These are phyloP conservation scores for Parnassius mnemosyne DNA, from an alignment of 2,888 invertebrate genomes.

Conservation along the genomic window DNA sequence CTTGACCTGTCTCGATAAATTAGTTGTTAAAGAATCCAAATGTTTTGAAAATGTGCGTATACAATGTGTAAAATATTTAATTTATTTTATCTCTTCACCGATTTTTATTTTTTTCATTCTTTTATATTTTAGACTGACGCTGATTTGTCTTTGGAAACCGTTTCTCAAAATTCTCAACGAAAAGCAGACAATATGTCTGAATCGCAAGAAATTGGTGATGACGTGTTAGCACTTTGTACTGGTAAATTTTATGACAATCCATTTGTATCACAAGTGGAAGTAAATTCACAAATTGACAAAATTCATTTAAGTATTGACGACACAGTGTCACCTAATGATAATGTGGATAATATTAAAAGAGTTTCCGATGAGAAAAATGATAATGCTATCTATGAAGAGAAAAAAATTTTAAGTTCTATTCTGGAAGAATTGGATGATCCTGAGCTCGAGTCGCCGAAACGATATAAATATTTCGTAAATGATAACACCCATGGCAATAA, in stretches of 20 bases:
- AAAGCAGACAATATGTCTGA: slow-evolving; percentile 27
- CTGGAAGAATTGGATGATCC: slow-evolving; percentile 64
- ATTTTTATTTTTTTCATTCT: neutral
- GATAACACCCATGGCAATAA: slow-evolving; percentile 33
- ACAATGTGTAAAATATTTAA: neutral
- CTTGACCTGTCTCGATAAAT: slow-evolving; percentile 36
- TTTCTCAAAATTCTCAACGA: slow-evolving; percentile 62
- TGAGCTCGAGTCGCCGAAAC: slow-evolving; percentile 50
- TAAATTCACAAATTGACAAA: slow-evolving; percentile 9
- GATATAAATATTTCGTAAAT: slow-evolving; percentile 55
- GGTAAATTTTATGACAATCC: slow-evolving; percentile 78
- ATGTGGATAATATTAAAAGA: slow-evolving; percentile 1
- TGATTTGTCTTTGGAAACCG: slow-evolving; percentile 81
- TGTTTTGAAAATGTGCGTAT: slow-evolving; percentile 52
- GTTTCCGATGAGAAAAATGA: slow-evolving; percentile 14
- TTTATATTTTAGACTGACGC: slow-evolving; percentile 28
- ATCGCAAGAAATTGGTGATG: slow-evolving; percentile 66
- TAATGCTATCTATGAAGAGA: slow-evolving; percentile 29
- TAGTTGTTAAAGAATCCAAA: slow-evolving; percentile 45
- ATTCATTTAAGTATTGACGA: slow-evolving; percentile 13
- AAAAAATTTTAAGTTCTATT: slow-evolving; percentile 52
- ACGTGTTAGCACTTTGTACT: slow-evolving; percentile 78
- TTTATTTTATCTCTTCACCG: neutral
- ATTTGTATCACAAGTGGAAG: slow-evolving; percentile 49
- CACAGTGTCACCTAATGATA: slow-evolving; percentile 3